phyloP scores from a whole-genome alignment of 2,113 vertebrate species.

The Budorcas taxicolor region DNA sequence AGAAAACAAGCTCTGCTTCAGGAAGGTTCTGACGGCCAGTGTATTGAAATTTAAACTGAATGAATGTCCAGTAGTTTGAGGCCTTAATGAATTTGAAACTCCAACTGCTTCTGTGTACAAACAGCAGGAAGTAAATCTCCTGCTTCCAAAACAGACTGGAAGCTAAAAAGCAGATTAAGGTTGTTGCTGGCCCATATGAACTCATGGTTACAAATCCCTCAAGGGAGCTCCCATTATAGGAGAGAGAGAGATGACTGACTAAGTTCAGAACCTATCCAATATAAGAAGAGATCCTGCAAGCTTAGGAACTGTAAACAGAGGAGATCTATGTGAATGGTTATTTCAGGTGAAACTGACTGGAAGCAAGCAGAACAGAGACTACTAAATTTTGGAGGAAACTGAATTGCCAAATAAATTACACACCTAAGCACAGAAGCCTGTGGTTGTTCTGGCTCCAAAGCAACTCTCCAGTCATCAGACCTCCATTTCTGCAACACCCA shows the following conservation, averaged over 20 bases:
- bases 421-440: background rate
- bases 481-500: background rate
- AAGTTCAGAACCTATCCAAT: background rate
- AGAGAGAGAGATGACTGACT: background rate
- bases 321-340: background rate
- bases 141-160: background rate
- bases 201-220: background rate
- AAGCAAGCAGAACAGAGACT: background rate
- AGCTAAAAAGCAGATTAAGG: background rate
- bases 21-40: background rate
- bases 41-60: constrained; percentile 15
- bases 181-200: background rate
- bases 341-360: background rate
- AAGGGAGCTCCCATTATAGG: background rate
- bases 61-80: background rate
- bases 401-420: background rate
- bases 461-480: background rate
- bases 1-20: background rate
- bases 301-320: background rate
- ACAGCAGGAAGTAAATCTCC: background rate
- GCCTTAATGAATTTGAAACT: background rate
- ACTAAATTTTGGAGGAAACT: background rate
- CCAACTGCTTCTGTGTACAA: background rate
- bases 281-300: background rate
- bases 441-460: background rate